These are phyloP conservation scores for Sturmia bella DNA, from an alignment of 2,888 invertebrate genomes.

Conservation along the genomic window DNA sequence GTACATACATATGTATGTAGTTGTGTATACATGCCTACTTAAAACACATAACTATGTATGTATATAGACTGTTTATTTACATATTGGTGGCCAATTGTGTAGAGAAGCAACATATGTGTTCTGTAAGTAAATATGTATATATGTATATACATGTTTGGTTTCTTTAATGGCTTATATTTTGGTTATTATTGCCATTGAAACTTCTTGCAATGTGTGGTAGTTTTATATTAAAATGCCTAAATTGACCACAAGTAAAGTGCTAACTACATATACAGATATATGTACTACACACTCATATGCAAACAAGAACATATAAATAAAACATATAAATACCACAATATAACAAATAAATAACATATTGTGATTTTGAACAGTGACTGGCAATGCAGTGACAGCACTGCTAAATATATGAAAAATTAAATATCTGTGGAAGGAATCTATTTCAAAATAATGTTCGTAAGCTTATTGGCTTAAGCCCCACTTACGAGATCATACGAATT, in stretches of 20 bases:
- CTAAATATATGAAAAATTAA: too few species aligned
- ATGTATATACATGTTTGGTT: conserved; percentile 35
- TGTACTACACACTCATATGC: not conserved
- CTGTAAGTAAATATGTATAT: conserved; percentile 54
- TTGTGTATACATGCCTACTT: conserved; percentile 9
- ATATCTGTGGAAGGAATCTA: too few species aligned
- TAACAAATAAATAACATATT: conserved; percentile 42
- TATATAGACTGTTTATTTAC: conserved; percentile 4
- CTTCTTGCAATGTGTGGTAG: conserved; percentile 59
- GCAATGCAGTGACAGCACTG: not conserved
- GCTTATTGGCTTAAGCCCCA: too few species aligned
- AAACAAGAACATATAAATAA: not conserved
- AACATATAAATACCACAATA: conserved; percentile 32
- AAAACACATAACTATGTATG: conserved; percentile 5
- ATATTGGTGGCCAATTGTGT: not conserved
- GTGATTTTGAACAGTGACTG: not conserved
- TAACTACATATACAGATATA: not conserved
- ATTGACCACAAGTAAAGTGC: conserved; percentile 53
- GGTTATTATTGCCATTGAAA: conserved; percentile 54
- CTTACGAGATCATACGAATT: too few species aligned
- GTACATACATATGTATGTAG: not conserved
- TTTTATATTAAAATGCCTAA: conserved; percentile 59
- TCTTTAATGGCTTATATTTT: conserved; percentile 45
- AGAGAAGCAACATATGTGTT: conserved; percentile 6
- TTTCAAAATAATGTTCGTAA: too few species aligned